Conservation (phyloP, 1,140 invertebrate species). For the Zeugodacus cucurbitae region DNA sequence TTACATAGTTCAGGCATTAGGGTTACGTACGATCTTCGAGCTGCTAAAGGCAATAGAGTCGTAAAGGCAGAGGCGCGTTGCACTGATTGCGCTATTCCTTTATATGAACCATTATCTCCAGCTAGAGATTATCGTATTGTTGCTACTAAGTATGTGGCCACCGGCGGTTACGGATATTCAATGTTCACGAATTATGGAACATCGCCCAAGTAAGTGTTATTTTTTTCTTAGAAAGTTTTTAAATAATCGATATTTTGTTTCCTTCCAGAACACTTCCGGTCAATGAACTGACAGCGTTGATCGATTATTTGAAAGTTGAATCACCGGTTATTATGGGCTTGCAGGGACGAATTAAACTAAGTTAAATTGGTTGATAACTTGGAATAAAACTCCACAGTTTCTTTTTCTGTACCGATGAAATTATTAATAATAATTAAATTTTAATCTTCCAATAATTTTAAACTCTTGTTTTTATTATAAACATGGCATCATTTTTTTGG, state of each 20-base stretch:
- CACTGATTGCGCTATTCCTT: constrained; percentile 73
- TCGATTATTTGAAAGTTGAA: constrained; percentile 58
- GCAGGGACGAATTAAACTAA: constrained; percentile 32
- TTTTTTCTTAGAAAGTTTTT: neutral
- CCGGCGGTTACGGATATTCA: constrained; percentile 39
- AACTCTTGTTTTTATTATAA: neutral
- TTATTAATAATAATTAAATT: too few species aligned
- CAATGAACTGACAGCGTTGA: constrained; percentile 48
- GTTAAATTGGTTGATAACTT: neutral
- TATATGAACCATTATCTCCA: constrained; percentile 68
- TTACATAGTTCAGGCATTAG: constrained; percentile 72
- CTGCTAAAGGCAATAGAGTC: constrained; percentile 71
- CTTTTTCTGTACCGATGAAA: too few species aligned
- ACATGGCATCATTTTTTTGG: neutral
- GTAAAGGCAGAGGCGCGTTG: constrained; percentile 72
- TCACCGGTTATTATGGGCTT: constrained; percentile 53
- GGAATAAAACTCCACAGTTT: too few species aligned
- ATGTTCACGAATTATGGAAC: constrained; percentile 37
- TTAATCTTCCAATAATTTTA: too few species aligned
- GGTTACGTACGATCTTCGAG: constrained; percentile 67
- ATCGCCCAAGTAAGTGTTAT: neutral
- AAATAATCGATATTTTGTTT: neutral
- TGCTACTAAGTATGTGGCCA: constrained; percentile 37
- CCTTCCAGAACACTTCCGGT: neutral
- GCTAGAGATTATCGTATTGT: constrained; percentile 46